Conservation (phyloP, 2,888 invertebrate genomes). For the Cryptophagus acutangulus region DNA sequence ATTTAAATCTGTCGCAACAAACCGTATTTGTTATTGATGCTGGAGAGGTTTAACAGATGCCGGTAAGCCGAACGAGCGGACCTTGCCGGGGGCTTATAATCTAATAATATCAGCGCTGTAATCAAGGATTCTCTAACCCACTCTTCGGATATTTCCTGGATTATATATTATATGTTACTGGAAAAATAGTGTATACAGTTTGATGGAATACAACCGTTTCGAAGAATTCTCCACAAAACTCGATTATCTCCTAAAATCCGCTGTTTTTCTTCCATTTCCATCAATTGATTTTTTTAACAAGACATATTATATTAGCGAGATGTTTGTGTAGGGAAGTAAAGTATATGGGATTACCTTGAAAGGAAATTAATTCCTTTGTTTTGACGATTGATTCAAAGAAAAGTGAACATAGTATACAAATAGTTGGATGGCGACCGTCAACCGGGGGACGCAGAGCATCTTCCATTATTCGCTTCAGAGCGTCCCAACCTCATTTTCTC, state of each 20-base stretch:
- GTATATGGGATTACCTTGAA: neutral
- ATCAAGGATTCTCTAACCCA: slow-evolving; percentile 36
- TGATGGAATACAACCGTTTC: no score
- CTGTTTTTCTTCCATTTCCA: slow-evolving; percentile 1
- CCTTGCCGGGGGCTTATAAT: slow-evolving; percentile 37
- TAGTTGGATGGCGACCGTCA: slow-evolving; percentile 30
- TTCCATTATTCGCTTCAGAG: slow-evolving; percentile 51
- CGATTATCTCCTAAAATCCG: no score
- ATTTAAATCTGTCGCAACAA: slow-evolving; percentile 22
- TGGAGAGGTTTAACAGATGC: slow-evolving; percentile 25
- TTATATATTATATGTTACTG: slow-evolving; percentile 34
- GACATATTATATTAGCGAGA: no score
- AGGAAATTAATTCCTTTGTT: slow-evolving; percentile 30
- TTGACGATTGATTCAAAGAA: slow-evolving; percentile 25
- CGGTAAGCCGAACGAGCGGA: slow-evolving; percentile 25
- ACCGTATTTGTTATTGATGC: slow-evolving; percentile 21
- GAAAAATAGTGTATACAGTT: slow-evolving; percentile 34
- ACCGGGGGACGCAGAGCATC: slow-evolving; percentile 40
- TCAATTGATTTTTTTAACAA: no score
- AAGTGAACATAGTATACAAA: slow-evolving; percentile 29
- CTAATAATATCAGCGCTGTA: slow-evolving; percentile 42
- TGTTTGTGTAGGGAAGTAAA: neutral
- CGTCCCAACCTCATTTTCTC: slow-evolving; percentile 55
- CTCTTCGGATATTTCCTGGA: slow-evolving; percentile 28
- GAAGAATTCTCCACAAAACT: slow-evolving; percentile 3